Percentiles rank a stretch among this genome's conserved stretches.
Conservation (phyloP, 2,888 invertebrate species). For the Mechanitis messenoides region DNA sequence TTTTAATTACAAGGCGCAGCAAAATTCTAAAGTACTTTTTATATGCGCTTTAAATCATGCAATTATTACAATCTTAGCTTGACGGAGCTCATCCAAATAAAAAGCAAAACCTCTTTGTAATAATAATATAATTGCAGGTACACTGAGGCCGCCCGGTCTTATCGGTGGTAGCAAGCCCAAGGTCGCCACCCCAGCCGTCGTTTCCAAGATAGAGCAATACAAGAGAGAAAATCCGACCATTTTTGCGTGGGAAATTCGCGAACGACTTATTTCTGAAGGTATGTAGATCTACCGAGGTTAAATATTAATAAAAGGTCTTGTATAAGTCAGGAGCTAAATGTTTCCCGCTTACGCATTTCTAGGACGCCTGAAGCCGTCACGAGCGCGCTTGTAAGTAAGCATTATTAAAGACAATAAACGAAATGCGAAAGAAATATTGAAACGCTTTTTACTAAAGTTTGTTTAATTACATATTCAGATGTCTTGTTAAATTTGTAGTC, state of each 20-base stretch:
- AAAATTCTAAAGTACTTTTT: background rate
- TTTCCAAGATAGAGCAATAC: slow-evolving; percentile 98
- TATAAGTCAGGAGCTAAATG: slow-evolving; percentile 35
- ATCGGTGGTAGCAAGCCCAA: slow-evolving; percentile 98
- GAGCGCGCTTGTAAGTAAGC: slow-evolving; percentile 33
- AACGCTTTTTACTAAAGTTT: background rate
- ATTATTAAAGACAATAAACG: slow-evolving; percentile 15
- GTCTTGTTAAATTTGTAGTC: background rate
- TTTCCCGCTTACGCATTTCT: slow-evolving; percentile 38
- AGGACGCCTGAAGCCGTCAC: slow-evolving; percentile 58
- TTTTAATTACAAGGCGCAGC: slow-evolving; percentile 7
- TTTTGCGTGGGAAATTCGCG: slow-evolving; percentile 99
- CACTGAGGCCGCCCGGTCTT: slow-evolving; percentile 90
- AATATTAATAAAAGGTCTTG: slow-evolving; percentile 32
- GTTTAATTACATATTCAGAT: background rate
- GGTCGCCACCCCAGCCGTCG: slow-evolving; percentile 97
- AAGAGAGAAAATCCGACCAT: slow-evolving; percentile 98
- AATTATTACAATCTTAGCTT: no score
- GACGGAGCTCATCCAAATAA: background rate
- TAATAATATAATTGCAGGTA: slow-evolving; percentile 78
- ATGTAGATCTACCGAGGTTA: slow-evolving; percentile 42
- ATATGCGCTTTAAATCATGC: no score
- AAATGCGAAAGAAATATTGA: background rate
- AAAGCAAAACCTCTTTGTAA: slow-evolving; percentile 11
- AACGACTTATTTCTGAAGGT: slow-evolving; percentile 97